Conservation (phyloP, 2,797 vertebrate species). For the Micropoecilia bifurca region DNA sequence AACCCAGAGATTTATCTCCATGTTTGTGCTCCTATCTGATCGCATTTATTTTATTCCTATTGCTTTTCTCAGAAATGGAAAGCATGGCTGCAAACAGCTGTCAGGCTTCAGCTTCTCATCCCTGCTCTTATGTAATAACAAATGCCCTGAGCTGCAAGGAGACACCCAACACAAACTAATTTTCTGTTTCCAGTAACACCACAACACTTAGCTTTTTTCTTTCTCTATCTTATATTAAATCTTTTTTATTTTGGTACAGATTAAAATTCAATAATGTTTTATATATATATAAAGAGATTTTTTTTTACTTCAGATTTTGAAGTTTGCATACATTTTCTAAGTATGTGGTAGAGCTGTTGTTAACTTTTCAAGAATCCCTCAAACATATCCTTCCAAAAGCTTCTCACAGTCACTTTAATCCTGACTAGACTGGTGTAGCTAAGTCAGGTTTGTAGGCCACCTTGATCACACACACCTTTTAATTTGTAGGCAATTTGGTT, state of each 20-base stretch:
- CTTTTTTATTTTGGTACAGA: neutral
- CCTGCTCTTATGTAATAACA: slow-evolving; percentile 23
- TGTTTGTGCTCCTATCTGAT: slow-evolving; percentile 55
- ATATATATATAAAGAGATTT: neutral
- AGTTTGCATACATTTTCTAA: neutral
- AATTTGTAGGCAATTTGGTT: neutral
- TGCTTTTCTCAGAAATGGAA: slow-evolving; percentile 40
- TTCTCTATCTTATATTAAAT: neutral
- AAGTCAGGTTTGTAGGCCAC: neutral
- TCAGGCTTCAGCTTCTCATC: slow-evolving; percentile 23
- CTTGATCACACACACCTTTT: neutral
- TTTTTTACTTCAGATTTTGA: neutral
- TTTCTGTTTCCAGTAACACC: neutral
- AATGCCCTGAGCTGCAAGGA: slow-evolving; percentile 33
- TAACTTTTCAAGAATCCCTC: neutral
- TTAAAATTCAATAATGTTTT: neutral
- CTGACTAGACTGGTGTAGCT: neutral
- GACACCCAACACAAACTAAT: slow-evolving; percentile 9
- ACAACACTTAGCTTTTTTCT: neutral
- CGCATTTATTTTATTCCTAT: slow-evolving; percentile 36
- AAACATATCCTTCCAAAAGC: neutral
- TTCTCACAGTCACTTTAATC: neutral
- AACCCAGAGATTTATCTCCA: slow-evolving; percentile 56
- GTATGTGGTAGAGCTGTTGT: neutral
- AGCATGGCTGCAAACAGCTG: slow-evolving; percentile 27